phyloP scores from a whole-genome alignment of 2,797 vertebrate genomes.

The Eurystomus glaucurus region DNA sequence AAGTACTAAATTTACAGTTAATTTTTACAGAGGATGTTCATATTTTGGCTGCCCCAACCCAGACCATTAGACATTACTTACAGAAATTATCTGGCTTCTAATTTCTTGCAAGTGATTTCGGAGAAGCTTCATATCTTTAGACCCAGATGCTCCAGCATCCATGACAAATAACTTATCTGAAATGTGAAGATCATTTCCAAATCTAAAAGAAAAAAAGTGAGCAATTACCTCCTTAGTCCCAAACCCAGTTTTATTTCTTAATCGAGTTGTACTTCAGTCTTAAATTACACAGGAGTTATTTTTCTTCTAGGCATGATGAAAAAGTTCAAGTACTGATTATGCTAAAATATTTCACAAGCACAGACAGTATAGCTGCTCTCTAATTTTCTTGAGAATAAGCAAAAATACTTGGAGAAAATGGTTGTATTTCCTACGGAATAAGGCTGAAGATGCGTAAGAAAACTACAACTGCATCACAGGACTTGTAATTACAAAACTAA shows the following conservation, averaged over 20 bases:
- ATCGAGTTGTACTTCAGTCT: neutral
- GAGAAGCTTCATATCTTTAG: constrained; percentile 95
- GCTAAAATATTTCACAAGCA: neutral
- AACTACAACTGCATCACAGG: neutral
- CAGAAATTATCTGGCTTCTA: constrained; percentile 89
- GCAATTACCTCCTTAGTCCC: neutral
- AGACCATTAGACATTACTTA: constrained; percentile 80
- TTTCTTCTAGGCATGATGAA: neutral
- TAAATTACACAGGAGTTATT: neutral
- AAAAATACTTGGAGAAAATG: neutral
- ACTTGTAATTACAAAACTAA: neutral
- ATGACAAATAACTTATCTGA: constrained; percentile 94
- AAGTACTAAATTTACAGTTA: neutral
- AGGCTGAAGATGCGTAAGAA: neutral
- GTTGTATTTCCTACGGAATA: neutral
- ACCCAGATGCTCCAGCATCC: constrained; percentile 95
- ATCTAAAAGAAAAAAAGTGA: constrained; percentile 81
- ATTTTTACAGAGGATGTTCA: neutral
- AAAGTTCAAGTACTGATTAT: neutral
- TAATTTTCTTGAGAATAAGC: neutral
- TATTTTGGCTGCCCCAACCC: neutral
- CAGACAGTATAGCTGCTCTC: neutral
- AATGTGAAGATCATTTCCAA: constrained; percentile 94
- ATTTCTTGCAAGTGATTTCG: constrained; percentile 94
- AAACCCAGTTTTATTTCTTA: neutral